A percentile compares a stretch with the other conserved stretches of the same genome.
Evolutionary conservation across 30 jellyfish, hydroid and myxozoan genomes (phyloP).

Genomic region (Sanderia malayensis): DNA sequence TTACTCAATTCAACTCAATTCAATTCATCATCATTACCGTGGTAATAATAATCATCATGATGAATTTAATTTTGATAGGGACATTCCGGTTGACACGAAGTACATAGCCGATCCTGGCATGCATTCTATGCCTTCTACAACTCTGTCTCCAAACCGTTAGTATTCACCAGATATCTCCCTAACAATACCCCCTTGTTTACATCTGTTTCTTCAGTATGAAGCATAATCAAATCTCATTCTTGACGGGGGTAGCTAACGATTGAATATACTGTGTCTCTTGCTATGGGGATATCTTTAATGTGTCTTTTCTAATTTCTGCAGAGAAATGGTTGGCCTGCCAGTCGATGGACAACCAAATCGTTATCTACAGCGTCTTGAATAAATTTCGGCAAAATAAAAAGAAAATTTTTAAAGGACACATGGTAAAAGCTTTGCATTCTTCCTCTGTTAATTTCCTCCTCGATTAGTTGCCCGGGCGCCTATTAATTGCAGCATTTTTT

Average conservation of each 20-base stretch:
- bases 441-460: no score
- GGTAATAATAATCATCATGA: neutral
- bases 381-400: constrained; percentile 90
- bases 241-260: no score
- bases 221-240: neutral
- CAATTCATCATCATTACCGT: no score
- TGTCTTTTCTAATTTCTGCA: neutral
- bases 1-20: no score
- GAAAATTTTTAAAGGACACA: constrained; percentile 90
- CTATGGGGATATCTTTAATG: neutral
- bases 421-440: no score
- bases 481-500: no score
- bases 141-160: constrained; percentile 94
- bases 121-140: constrained; percentile 98
- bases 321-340: constrained; percentile 99
- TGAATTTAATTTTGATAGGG: constrained; percentile 57
- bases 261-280: no score
- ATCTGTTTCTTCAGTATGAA: neutral
- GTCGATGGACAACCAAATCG: constrained; percentile 96
- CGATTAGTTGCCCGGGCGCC: no score
- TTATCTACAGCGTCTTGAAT: constrained; percentile 73
- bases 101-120: constrained; percentile 94
- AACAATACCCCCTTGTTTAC: neutral
- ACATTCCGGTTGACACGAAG: constrained; percentile 96
- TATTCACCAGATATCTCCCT: no score